Evolutionary conservation across 1,140 invertebrate species (phyloP), one percentile per base, ranked within the genome.

Genomic region (Drosophila novamexicana): DNA sequence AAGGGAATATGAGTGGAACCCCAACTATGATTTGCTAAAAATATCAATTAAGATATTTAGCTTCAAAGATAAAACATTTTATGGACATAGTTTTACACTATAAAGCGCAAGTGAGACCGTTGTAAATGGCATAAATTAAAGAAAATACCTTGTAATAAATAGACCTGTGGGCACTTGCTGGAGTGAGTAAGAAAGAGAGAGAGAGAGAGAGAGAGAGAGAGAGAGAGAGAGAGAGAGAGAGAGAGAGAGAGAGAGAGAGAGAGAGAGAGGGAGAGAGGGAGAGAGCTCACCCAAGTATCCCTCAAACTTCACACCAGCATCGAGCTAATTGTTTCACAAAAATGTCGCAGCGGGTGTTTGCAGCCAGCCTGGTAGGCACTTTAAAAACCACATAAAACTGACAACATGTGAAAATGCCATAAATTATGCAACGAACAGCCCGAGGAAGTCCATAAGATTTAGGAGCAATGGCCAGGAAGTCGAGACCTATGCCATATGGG

Each of bases 341-440:
- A 76, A 80, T 89, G 77, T 83, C 84, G 64, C 83, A 59, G 61
- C 77, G 84, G 84, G 80, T 77, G 84, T 65, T 75, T 54, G 44
- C 47, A 58, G 53, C 7, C 44, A 40, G 39, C n/a, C 40, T 44
- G 53, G 36, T n/a, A 34, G 81, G 47, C 77, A 84, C 84, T 88
- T 80, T 89, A 47, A 75, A 89, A 90, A 90, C 86, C 86, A 90
- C 86, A 90, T 90, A 86, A 90, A 91, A 91, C 16, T 79, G 89
- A 82, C 89, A 91, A 81, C 89, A 91, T 91, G 89, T 89, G 89
- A 84, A 81, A 89, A 85, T 69, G 79, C 70, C 81, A 91, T 91
- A 91, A 91, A 91, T 91, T 85, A 84, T 10, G n/a, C 49, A 70
- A 61, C 47, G 59, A 58, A 16, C 40, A 64, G 79, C 42, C 39